A percentile compares a stretch with the other conserved stretches of the same genome.
phyloP scores from a whole-genome alignment of 2,797 vertebrate genomes.

The Platyrinchus mystaceus region DNA sequence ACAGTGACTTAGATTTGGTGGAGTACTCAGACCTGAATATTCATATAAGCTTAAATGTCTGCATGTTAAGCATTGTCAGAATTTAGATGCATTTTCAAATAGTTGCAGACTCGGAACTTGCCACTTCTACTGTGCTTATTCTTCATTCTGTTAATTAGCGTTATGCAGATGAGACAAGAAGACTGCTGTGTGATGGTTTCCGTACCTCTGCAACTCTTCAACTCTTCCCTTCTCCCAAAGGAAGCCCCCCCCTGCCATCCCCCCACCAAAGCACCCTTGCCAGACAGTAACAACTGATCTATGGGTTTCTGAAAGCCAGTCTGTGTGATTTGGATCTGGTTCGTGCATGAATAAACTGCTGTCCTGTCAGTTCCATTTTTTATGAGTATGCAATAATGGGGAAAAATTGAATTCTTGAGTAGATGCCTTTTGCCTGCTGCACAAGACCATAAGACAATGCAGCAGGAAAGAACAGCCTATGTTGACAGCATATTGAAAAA shows the following conservation, averaged over 20 bases:
- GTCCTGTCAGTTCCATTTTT: background rate
- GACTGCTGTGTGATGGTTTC: background rate
- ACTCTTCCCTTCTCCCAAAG: background rate
- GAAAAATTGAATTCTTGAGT: background rate
- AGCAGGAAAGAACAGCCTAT: background rate
- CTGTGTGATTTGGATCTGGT: background rate
- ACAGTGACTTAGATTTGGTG: background rate
- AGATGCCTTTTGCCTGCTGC: background rate
- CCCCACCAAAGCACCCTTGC: accelerated
- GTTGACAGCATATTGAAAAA: background rate
- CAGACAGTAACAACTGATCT: background rate
- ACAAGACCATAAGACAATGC: background rate
- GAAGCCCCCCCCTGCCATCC: background rate
- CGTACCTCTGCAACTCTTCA: background rate
- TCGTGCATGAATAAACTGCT: background rate
- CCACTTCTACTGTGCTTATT: background rate
- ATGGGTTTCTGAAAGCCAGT: background rate
- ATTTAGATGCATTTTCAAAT: background rate
- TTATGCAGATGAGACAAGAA: background rate
- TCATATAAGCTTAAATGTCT: background rate
- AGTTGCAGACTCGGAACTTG: background rate
- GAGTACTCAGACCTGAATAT: background rate
- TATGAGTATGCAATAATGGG: background rate
- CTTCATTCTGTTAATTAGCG: background rate
- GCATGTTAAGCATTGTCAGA: background rate